Percentiles rank a stretch among this genome's conserved stretches.
Evolutionary conservation across 2,888 invertebrate genomes (phyloP).

Genomic region (Synergus umbraculus): DNA sequence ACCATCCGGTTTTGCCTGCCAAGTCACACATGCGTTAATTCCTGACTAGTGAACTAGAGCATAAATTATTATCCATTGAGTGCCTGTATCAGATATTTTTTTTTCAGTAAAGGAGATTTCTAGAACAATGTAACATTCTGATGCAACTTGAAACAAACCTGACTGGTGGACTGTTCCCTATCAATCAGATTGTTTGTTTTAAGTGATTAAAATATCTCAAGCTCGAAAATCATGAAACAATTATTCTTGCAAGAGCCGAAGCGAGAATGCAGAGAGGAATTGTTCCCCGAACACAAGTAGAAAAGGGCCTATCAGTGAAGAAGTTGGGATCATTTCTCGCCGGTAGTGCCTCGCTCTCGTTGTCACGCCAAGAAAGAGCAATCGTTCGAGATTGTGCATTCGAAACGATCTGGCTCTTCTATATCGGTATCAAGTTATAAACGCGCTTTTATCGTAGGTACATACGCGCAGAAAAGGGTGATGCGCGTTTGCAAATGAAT

Average conservation of each 20-base stretch:
- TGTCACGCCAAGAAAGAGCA: conserved; percentile 36
- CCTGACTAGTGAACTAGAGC: background rate
- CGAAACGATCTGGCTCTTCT: conserved; percentile 34
- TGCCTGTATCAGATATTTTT: background rate
- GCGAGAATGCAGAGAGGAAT: conserved; percentile 1
- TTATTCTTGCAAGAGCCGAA: background rate
- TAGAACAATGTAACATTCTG: background rate
- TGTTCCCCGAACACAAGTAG: conserved; percentile 5
- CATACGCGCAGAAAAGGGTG: conserved; percentile 40
- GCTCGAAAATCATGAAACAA: background rate
- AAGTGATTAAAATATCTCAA: background rate
- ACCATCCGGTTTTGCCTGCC: no score
- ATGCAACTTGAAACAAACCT: background rate
- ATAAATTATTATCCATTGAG: background rate
- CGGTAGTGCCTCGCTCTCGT: conserved; percentile 23
- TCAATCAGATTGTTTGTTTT: background rate
- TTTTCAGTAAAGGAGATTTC: background rate
- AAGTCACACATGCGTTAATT: no score
- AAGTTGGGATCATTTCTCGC: conserved; percentile 26
- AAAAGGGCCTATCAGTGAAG: conserved; percentile 9
- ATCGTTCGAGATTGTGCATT: conserved; percentile 28
- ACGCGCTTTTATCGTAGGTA: conserved; percentile 36
- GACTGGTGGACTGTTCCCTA: background rate
- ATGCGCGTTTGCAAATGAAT: conserved; percentile 54
- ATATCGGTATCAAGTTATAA: conserved; percentile 41